Evolutionary conservation across 2,888 invertebrate species (phyloP).

Genomic region (Atethmia centrago): DNA sequence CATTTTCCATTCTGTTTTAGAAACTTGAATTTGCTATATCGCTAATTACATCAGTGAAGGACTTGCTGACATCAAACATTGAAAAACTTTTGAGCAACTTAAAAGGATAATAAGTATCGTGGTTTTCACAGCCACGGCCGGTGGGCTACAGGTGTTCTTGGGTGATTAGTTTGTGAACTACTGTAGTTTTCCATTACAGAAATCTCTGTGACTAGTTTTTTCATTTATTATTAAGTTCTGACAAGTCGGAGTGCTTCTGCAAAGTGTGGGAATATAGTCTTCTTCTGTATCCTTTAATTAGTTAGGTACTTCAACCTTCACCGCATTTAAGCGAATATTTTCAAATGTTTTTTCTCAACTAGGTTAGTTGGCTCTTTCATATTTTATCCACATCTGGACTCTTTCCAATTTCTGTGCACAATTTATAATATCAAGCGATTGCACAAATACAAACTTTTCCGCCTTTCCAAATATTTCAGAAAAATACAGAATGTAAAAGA

Average conservation of each 20-base stretch:
- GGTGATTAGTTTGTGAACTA: slow-evolving; percentile 16
- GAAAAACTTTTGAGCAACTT: neutral
- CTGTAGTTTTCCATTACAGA: neutral
- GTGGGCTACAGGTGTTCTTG: slow-evolving; percentile 9
- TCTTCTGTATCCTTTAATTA: neutral
- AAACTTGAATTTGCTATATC: slow-evolving; percentile 40
- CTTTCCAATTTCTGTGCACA: slow-evolving; percentile 68
- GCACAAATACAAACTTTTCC: slow-evolving; percentile 54
- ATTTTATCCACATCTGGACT: slow-evolving; percentile 67
- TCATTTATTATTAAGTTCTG: neutral
- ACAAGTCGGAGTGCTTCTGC: neutral
- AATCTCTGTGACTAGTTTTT: neutral
- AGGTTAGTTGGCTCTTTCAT: slow-evolving; percentile 51
- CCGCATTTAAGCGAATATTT: slow-evolving; percentile 16
- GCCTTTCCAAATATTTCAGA: slow-evolving; percentile 9
- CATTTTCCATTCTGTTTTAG: slow-evolving; percentile 31
- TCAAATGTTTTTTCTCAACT: slow-evolving; percentile 32
- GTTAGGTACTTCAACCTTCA: neutral
- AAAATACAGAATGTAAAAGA: slow-evolving; percentile 11
- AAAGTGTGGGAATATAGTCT: neutral
- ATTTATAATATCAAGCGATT: slow-evolving; percentile 67
- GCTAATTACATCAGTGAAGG: slow-evolving; percentile 35
- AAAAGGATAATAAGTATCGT: neutral
- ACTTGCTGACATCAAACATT: slow-evolving; percentile 14
- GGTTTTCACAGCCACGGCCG: neutral